phyloP scores from a whole-genome alignment of 2,113 vertebrate genomes.

The Nyctibius bracteatus region DNA sequence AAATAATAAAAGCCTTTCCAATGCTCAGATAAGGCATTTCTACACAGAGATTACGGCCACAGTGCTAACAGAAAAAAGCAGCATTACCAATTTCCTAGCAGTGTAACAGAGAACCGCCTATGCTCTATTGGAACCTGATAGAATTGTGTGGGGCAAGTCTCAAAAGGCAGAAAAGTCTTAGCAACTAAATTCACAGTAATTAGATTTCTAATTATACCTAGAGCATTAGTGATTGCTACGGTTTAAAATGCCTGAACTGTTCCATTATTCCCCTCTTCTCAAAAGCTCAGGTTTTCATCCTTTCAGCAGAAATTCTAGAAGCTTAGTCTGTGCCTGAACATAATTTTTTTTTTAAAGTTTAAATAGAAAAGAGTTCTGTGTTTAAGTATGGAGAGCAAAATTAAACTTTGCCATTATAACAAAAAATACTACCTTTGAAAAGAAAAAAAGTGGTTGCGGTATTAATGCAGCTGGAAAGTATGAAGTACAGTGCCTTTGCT shows the following conservation, averaged over 20 bases:
- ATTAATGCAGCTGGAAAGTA: not conserved
- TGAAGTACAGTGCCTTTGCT: not conserved
- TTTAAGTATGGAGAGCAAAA: not conserved
- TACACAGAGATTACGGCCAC: not conserved
- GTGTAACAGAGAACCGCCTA: not conserved
- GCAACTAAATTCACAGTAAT: slow-evolving; percentile 47
- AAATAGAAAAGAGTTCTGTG: not conserved
- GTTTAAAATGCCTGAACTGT: not conserved
- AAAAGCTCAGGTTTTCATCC: not conserved
- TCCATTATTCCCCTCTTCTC: not conserved
- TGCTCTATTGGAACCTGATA: not conserved
- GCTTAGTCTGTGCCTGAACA: not conserved
- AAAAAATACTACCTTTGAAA: not conserved
- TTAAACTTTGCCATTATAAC: not conserved
- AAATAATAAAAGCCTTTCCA: not conserved
- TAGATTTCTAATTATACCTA: slow-evolving; percentile 58
- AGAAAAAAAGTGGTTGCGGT: not conserved
- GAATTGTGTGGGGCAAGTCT: slow-evolving; percentile 25
- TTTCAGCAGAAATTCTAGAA: not conserved
- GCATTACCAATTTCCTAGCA: not conserved
- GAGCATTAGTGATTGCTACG: not conserved
- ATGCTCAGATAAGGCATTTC: not conserved
- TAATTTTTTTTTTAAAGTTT: not conserved
- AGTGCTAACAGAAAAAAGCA: not conserved
- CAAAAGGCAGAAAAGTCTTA: slow-evolving; percentile 27